Base-by-base conservation (phyloP, 2,888 invertebrate species). In the Keiferia lycopersicella region DNA sequence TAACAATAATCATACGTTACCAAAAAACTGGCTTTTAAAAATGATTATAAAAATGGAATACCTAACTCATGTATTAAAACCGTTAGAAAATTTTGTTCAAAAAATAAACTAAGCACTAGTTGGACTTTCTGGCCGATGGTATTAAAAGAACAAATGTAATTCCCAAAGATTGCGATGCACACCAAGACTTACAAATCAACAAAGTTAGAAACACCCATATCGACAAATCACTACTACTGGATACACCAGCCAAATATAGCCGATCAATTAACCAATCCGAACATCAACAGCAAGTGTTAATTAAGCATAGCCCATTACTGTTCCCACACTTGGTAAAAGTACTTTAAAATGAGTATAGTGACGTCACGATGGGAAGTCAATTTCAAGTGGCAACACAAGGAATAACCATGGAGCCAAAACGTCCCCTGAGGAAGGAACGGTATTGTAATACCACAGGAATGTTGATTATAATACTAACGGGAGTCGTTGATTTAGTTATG, bases 251-350 rank as follows among this genome's bases (percentile, higher is more conserved):
- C 59, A 20, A 59, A 59, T 34, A 59, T 62, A 53, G 65, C 62
- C 65, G 70, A 67, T 71, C 71, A 73, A 80, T 81, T 78, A 80
- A 80, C 73, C 73, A 75, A 77, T 62, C 60, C 45, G 61, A 74
- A 75, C 75, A 70, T 71, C 69, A 71, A 69, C 73, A 74, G 26
- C 45, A 73, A 75, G 80, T 78, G 82, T 78, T 83, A 83, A 83
- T 84, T 76, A 79, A 73, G 74, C 73, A 69, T 58, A 34, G 66
- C 65, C 70, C 69, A 71, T 74, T 69, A 70, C 73, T 68, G 77
- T 86, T 86, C 86, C 83, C 85, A 86, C 83, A 83, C 77, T 79
- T 76, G 69, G 70, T 77, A 69, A 20, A 20, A 45, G 58, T 67
- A 67, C n/a, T n/a, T n/a, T 50, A 26, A 6, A 4, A 26, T 26